A percentile compares a stretch with the other conserved stretches of the same genome.
Evolutionary conservation across 2,113 vertebrate genomes (phyloP).

Genomic region (Orcinus orca): DNA sequence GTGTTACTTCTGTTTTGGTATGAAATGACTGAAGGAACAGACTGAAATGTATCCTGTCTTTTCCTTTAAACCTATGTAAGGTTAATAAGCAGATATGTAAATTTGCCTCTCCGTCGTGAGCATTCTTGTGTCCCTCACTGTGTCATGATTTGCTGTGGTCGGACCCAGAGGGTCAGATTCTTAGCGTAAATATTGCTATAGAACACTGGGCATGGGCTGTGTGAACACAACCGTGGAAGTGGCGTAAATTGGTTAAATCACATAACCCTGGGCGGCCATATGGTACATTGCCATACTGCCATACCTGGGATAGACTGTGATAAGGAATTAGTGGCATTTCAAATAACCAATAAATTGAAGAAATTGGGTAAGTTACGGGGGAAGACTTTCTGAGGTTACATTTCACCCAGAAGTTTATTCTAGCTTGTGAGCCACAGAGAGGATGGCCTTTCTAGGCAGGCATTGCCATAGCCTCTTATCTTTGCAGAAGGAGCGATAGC

Average conservation of each 20-base stretch:
- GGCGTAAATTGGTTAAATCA: neutral
- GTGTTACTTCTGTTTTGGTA: neutral
- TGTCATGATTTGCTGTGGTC: neutral
- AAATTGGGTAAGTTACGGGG: neutral
- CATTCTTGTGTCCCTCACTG: neutral
- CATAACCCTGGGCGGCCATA: neutral
- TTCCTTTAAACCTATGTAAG: neutral
- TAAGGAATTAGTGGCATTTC: neutral
- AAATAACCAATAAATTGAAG: neutral
- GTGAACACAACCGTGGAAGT: neutral
- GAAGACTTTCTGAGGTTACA: neutral
- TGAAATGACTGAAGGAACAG: neutral
- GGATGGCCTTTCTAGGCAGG: neutral
- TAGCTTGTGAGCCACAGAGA: neutral
- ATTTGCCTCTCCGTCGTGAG: neutral
- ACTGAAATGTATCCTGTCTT: neutral
- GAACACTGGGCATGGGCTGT: neutral
- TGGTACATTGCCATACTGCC: neutral
- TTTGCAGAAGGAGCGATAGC: neutral
- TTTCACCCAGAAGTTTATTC: neutral
- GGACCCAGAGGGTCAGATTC: neutral
- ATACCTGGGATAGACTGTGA: neutral
- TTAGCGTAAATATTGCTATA: neutral
- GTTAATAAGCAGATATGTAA: neutral
- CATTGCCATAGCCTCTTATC: neutral